Percentiles rank a stretch among this genome's conserved stretches.
Evolutionary conservation across 2,113 vertebrate species (phyloP).

Genomic region (Lophius piscatorius): DNA sequence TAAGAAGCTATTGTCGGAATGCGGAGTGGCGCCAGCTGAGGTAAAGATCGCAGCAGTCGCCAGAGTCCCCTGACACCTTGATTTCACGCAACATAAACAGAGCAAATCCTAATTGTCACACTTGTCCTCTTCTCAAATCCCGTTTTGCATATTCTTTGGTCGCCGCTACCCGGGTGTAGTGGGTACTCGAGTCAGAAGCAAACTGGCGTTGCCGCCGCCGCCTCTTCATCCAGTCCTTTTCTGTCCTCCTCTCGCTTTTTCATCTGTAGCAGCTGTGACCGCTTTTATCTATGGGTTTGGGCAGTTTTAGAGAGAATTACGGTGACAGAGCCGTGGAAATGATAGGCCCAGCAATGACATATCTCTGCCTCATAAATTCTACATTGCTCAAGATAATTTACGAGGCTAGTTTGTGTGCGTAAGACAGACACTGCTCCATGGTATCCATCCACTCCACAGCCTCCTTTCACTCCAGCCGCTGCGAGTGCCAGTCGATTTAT

Average conservation of each 20-base stretch:
- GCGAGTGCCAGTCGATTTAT: constrained; percentile 54
- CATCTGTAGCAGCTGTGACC: constrained; percentile 47
- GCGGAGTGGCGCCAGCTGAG: constrained; percentile 35
- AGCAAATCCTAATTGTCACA: constrained; percentile 51
- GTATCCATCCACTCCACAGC: constrained; percentile 70
- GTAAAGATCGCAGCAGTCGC: constrained; percentile 44
- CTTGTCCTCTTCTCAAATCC: constrained; percentile 30
- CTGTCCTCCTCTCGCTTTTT: constrained; percentile 43
- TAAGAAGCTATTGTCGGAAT: constrained; percentile 44
- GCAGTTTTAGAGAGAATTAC: constrained; percentile 79
- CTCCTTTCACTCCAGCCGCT: constrained; percentile 41
- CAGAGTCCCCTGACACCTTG: constrained; percentile 48
- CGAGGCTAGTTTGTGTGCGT: constrained; percentile 71
- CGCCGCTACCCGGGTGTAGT: not conserved
- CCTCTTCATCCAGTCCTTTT: constrained; percentile 17
- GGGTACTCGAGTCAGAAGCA: constrained; percentile 10
- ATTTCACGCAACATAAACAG: constrained; percentile 56
- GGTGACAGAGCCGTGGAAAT: constrained; percentile 78
- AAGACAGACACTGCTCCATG: constrained; percentile 67
- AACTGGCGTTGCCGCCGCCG: no score
- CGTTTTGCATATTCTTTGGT: not conserved
- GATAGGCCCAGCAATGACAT: constrained; percentile 79
- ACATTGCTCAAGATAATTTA: constrained; percentile 79
- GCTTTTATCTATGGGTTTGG: constrained; percentile 71
- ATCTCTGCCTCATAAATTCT: constrained; percentile 82